Evolutionary conservation across 2,113 vertebrate genomes (phyloP).

Genomic region (Sylvia atricapilla): DNA sequence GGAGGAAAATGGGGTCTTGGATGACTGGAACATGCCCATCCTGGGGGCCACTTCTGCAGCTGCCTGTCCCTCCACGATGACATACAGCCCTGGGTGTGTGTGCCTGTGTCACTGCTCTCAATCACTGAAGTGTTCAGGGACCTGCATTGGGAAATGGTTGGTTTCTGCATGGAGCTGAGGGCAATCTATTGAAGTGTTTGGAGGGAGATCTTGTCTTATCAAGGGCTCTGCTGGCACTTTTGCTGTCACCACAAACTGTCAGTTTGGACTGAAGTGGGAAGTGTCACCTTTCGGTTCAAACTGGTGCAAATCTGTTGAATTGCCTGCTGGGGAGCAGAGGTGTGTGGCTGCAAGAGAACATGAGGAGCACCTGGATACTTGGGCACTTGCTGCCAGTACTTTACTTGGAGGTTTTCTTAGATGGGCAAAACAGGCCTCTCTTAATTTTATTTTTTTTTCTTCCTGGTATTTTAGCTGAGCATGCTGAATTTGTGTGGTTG

Average conservation of each 20-base stretch:
- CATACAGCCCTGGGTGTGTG: background rate
- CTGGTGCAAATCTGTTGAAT: background rate
- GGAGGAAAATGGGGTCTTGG: background rate
- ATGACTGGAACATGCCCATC: background rate
- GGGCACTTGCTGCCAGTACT: background rate
- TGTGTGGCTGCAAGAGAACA: background rate
- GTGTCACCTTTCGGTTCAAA: background rate
- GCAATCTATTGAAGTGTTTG: background rate
- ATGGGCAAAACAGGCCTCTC: background rate
- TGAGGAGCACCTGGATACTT: background rate
- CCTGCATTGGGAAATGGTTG: fast-evolving
- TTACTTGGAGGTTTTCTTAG: background rate
- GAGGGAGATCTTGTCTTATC: background rate
- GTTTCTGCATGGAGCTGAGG: background rate
- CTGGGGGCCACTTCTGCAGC: background rate
- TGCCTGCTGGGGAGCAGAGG: background rate
- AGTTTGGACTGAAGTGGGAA: background rate
- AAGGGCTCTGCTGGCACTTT: background rate
- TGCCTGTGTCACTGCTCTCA: background rate
- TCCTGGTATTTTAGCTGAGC: background rate
- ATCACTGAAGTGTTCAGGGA: background rate
- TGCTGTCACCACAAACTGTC: background rate
- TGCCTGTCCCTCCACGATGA: background rate
- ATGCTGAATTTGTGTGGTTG: background rate
- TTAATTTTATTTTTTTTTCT: background rate